phyloP scores from a whole-genome alignment of 2,113 vertebrate genomes.

The Synchiropus splendidus region DNA sequence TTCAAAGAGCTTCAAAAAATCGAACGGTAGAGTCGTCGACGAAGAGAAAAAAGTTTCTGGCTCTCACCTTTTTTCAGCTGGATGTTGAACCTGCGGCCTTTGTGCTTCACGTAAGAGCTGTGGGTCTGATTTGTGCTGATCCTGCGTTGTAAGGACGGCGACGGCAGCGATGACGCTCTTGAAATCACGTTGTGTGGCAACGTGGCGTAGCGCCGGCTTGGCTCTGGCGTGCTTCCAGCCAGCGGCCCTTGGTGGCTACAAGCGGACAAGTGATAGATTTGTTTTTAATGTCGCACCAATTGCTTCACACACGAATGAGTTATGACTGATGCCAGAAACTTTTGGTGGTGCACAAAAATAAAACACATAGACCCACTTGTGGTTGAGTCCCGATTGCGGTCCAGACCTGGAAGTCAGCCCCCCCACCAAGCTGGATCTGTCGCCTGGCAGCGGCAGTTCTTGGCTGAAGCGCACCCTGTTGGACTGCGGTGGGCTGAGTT shows the following conservation, averaged over 20 bases:
- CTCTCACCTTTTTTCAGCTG: constrained; percentile 87
- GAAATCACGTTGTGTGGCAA: constrained; percentile 69
- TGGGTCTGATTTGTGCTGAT: constrained; percentile 58
- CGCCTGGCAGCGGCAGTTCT: constrained; percentile 47
- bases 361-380: constrained; percentile 43
- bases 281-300: too few relatives aligned
- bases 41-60: too few relatives aligned
- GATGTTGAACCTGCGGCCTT: constrained; percentile 80
- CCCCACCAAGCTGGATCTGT: constrained; percentile 51
- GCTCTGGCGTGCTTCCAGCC: constrained; percentile 48
- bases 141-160: constrained; percentile 69
- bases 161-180: constrained; percentile 60
- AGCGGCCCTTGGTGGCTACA: constrained; percentile 34
- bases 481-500: constrained; percentile 57
- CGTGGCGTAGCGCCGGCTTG: constrained; percentile 53
- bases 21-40: too few relatives aligned
- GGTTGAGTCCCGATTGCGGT: constrained; percentile 28
- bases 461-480: constrained; percentile 68
- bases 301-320: not conserved
- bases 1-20: too few relatives aligned
- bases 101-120: constrained; percentile 75
- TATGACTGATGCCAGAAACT: too few relatives aligned
- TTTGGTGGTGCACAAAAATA: not conserved
- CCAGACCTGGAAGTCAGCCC: constrained; percentile 30
- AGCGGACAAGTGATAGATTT: constrained; percentile 1